Evolutionary conservation across 2,797 vertebrate genomes (phyloP), one percentile per base, ranked within the genome.

Genomic region (Echiichthys vipera): DNA sequence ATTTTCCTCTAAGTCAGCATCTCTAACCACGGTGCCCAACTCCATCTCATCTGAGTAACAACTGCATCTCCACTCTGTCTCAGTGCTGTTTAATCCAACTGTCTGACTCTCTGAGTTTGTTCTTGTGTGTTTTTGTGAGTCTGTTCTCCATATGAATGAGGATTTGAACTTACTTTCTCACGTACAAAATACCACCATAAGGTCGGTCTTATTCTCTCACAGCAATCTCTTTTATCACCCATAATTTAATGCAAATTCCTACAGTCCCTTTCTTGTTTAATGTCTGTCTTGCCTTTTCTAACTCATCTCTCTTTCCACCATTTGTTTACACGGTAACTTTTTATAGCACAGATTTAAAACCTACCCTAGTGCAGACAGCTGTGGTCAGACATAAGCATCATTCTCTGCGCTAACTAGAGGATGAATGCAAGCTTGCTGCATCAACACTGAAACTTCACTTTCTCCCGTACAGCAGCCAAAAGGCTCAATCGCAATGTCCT

Each of bases 1-100:
- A 72, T 59, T 91, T 90, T 85, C 69, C 78, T 59, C 53, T 29
- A 68, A 84, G 74, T 88, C 85, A 81, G 85, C 80, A 77, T 82
- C 32, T 78, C 49, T 71, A 71, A 78, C 79, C 81, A 30, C 85
- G 74, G 80, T 80, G 68, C 40, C 83, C 78, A 70, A 71, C 68
- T 81, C 43, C 65, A 49, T 71, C 46, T 83, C 51, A 75, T 80
- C 66, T 17, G 11, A 74, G 45, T 34, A 83, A 54, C 69, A 78
- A 77, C 74, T 67, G 59, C 74, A 71, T 77, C 74, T 77, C 73
- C 56, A 15, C 62, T 77, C 59, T 55, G 63, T 67, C 50, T 64
- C 58, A 14, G 30, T 42, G 69, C 70, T 54, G 59, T 51, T 81
- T 65, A 56, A 65, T 66, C 39, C 70, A 62, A 29, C 27, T 13